Evolutionary conservation across 2,797 vertebrate species (phyloP), one percentile per base, ranked within the genome.

Genomic region (Coregonus suidteri): DNA sequence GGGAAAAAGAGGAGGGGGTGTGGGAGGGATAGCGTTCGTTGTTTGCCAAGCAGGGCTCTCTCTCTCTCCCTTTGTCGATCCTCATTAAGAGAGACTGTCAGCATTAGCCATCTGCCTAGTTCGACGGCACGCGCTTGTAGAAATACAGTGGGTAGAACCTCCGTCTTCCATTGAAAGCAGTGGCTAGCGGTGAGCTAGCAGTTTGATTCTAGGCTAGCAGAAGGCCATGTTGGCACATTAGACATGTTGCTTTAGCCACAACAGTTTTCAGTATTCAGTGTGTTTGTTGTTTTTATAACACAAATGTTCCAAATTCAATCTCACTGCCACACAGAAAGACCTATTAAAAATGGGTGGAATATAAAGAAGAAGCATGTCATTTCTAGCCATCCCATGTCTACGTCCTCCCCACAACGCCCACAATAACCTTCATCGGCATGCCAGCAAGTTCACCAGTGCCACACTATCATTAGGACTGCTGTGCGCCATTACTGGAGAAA

Each of bases 21-120:
- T 59, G n/a, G 73, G 37, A 79, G 74, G 15, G 62, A 69, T 47
- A 56, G 71, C 64, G n/a, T 35, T 64, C 67, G 68, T 52, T 14
- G 47, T 51, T 53, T 51, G 69, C 74, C 25, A 75, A 74, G 64
- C 80, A 76, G 71, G 71, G 73, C 41, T 54, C 65, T 75, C 75
- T 76, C 65, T 70, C 47, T 71, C 66, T 76, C 13, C 69, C 31
- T 75, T 71, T 73, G 77, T 85, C 71, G 76, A 72, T 77, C 76
- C 79, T 88, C 81, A 87, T 89, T 87, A 88, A 80, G 62, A 51
- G 70, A 77, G 75, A 37, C 79, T 74, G 81, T 72, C 70, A 54
- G 76, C 82, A 72, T 77, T 59, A 84, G 75, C 81, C 83, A 82
- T 81, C 85, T 85, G 84, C 75, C 73, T 70, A 56, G 71, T 53